Conservation (phyloP, 2,888 invertebrate species). For the Drosophila borealis region DNA sequence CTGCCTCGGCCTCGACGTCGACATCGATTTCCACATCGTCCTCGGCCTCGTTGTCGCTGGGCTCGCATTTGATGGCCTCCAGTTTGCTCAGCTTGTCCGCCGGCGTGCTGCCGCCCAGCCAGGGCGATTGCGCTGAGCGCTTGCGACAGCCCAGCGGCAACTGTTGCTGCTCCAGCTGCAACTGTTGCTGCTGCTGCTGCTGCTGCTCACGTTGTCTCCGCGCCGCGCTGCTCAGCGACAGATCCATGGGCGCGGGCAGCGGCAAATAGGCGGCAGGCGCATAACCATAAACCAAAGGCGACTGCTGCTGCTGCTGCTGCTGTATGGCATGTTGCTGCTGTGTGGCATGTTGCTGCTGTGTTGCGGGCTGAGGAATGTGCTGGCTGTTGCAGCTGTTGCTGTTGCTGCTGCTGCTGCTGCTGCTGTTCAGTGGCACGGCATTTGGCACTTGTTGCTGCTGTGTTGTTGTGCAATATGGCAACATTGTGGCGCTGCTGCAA, state of each 20-base stretch:
- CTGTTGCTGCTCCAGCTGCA: conserved; percentile 54
- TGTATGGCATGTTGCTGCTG: conserved; percentile 21
- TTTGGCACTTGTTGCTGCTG: conserved; percentile 70
- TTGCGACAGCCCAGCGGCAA: conserved; percentile 81
- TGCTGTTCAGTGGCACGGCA: conserved; percentile 74
- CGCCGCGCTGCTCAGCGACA: conserved; percentile 79
- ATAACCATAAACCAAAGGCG: conserved; percentile 50
- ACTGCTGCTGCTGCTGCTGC: conserved; percentile 45
- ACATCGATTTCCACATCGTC: conserved; percentile 56
- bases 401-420: conserved; percentile 63
- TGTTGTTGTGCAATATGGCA: conserved; percentile 53
- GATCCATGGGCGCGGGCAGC: conserved; percentile 80
- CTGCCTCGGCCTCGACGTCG: conserved; percentile 52
- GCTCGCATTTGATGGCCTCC: conserved; percentile 54
- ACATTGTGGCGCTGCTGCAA: conserved; percentile 51
- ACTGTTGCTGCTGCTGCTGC: conserved; percentile 40
- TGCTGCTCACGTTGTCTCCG: conserved; percentile 62
- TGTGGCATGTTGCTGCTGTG: neutral
- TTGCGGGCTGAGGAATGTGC: conserved; percentile 50
- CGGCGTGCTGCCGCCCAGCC: conserved; percentile 34
- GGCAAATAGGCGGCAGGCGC: conserved; percentile 45
- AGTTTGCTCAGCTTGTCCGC: conserved; percentile 79
- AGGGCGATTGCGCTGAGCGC: conserved; percentile 62
- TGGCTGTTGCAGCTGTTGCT: conserved; percentile 50
- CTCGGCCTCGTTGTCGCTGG: conserved; percentile 54